These are phyloP conservation scores for Eupithecia tripunctaria DNA, from an alignment of 2,888 invertebrate species.

Conservation along the genomic window DNA sequence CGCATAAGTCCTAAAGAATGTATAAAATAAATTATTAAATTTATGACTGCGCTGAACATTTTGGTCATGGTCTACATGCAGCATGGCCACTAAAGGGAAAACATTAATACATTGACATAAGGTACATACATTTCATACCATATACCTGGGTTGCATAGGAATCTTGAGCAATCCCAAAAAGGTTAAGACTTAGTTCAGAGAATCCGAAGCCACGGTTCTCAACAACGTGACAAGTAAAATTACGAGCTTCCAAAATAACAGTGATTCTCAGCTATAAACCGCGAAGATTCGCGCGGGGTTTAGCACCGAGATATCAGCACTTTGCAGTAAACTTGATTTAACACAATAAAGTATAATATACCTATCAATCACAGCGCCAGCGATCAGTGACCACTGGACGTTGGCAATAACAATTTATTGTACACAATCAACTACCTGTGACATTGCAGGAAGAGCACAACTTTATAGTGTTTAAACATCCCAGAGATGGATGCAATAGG, in stretches of 20 bases:
- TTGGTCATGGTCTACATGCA: background rate
- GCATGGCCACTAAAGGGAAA: conserved; percentile 7
- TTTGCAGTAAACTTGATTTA: conserved; percentile 40
- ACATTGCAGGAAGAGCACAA: conserved; percentile 36
- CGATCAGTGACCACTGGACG: conserved; percentile 38
- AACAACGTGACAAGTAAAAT: conserved; percentile 32
- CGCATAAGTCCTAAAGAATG: background rate
- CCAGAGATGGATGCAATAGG: conserved; percentile 18
- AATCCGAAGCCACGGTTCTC: conserved; percentile 29
- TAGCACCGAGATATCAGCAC: conserved; percentile 37
- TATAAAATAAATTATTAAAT: background rate
- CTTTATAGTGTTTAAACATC: background rate
- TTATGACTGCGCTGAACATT: background rate
- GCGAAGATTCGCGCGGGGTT: conserved; percentile 27
- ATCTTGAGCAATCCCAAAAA: conserved; percentile 30
- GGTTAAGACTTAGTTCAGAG: conserved; percentile 29
- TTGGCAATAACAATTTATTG: conserved; percentile 45
- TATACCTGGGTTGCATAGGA: conserved; percentile 16
- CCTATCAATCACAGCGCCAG: conserved; percentile 46
- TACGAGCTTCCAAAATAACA: conserved; percentile 35
- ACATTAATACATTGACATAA: conserved; percentile 2
- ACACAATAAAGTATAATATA: conserved; percentile 42
- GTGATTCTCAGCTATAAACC: conserved; percentile 30
- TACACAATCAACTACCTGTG: conserved; percentile 18
- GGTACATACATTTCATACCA: conserved; percentile 11